Conservation (phyloP, 1,140 invertebrate genomes). For the Sitophilus oryzae region DNA sequence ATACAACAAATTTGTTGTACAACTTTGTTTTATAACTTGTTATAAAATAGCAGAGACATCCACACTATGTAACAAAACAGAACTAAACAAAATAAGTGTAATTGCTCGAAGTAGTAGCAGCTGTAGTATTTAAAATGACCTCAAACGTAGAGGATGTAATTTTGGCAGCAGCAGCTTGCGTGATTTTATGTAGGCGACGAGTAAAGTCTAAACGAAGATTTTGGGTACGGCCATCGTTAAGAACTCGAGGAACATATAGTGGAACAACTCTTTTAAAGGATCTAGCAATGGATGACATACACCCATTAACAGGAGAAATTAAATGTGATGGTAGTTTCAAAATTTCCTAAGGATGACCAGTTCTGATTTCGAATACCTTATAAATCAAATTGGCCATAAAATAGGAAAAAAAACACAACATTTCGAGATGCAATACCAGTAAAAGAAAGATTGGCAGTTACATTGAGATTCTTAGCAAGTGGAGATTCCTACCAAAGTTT, state of each 20-base stretch:
- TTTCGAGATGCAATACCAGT: no score
- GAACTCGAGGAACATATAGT: constrained; percentile 12
- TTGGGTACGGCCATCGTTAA: constrained; percentile 3
- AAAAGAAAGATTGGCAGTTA: constrained; percentile 13
- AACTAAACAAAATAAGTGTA: not conserved
- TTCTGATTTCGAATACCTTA: no score
- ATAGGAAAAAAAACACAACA: constrained; percentile 11
- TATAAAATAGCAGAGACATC: no score
- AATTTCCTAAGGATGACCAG: no score
- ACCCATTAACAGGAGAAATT: not conserved
- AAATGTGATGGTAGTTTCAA: not conserved
- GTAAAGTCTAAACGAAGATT: constrained; percentile 12
- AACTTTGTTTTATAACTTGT: no score
- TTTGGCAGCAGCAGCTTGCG: no score
- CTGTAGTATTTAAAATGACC: no score
- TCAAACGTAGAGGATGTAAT: constrained; percentile 1
- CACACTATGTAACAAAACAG: not conserved
- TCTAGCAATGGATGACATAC: constrained; percentile 9
- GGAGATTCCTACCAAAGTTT: constrained; percentile 32
- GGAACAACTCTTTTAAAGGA: constrained; percentile 10
- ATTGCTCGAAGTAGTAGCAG: no score
- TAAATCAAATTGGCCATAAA: constrained; percentile 7
- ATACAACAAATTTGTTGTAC: no score
- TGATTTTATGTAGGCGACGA: no score
- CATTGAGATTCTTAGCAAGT: no score